Conservation (phyloP, 2,113 vertebrate species). For the Perca fluviatilis region DNA sequence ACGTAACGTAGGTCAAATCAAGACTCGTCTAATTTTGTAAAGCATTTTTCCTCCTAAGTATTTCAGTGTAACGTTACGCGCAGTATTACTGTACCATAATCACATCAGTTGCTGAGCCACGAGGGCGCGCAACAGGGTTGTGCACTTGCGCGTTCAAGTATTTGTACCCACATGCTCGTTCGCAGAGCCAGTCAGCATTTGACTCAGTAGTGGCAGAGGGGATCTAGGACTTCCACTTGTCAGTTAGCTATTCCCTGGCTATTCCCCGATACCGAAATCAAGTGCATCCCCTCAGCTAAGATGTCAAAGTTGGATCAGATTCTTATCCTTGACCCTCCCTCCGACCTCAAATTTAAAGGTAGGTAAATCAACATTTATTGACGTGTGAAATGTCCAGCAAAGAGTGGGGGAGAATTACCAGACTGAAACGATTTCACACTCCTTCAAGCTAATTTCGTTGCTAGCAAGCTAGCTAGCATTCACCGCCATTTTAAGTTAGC, state of each 20-base stretch:
- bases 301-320: conserved; percentile 97
- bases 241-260: conserved; percentile 42
- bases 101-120: conserved; percentile 45
- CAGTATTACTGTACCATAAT: conserved; percentile 51
- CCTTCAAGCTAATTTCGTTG: conserved; percentile 58
- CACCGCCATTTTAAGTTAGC: conserved; percentile 85
- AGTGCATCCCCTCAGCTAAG: conserved; percentile 84
- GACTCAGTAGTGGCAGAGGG: conserved; percentile 71
- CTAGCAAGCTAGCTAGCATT: conserved; percentile 65
- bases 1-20: not conserved
- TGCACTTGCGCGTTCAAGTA: conserved; percentile 70
- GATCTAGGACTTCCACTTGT: conserved; percentile 71
- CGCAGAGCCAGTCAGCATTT: conserved; percentile 72
- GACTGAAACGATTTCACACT: conserved; percentile 55
- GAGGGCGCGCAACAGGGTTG: conserved; percentile 66
- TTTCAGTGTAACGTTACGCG: not conserved
- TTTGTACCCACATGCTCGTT: conserved; percentile 67
- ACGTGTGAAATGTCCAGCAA: not conserved
- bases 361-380: conserved; percentile 41
- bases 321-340: conserved; percentile 92
- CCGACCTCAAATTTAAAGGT: conserved; percentile 97
- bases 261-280: conserved; percentile 67
- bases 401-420: not conserved
- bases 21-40: not conserved
- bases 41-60: not conserved